A percentile compares a stretch with the other conserved stretches of the same genome.
Conservation (phyloP, 1,140 invertebrate genomes). For the Glomeris maerens region DNA sequence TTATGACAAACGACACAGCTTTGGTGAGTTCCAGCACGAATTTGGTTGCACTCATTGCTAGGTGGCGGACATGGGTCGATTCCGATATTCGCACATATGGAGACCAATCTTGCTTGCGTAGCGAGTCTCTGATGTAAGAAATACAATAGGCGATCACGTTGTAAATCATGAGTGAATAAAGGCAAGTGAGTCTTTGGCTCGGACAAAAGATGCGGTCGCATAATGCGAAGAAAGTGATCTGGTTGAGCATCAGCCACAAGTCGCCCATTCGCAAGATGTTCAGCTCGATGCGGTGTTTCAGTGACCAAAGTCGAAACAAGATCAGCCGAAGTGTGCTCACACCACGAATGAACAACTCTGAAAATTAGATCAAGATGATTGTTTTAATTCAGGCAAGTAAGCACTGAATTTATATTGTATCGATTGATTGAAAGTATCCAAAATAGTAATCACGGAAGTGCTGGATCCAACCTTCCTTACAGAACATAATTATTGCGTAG, state of each 20-base stretch:
- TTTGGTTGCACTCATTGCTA: constrained; percentile 66
- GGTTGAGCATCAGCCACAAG: constrained; percentile 18
- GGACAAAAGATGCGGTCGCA: constrained; percentile 48
- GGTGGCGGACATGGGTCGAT: constrained; percentile 53
- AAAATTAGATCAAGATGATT: too few relatives aligned
- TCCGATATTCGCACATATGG: constrained; percentile 54
- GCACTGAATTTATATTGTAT: too few relatives aligned
- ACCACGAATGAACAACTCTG: too few relatives aligned
- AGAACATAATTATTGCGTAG: too few relatives aligned
- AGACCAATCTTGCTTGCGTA: constrained; percentile 58
- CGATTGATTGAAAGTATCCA: too few relatives aligned
- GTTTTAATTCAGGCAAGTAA: too few relatives aligned
- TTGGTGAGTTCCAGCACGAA: constrained; percentile 68
- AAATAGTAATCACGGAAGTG: too few relatives aligned
- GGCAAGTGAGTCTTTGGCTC: constrained; percentile 45
- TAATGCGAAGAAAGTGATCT: constrained; percentile 54
- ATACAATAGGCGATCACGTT: constrained; percentile 62
- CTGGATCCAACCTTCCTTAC: too few relatives aligned
- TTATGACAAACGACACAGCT: constrained; percentile 61
- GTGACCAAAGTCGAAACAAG: too few relatives aligned
- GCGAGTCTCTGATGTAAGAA: constrained; percentile 50
- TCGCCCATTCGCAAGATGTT: constrained; percentile 1
- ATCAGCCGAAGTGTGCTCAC: too few relatives aligned
- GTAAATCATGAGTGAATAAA: constrained; percentile 66
- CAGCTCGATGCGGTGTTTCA: constrained; percentile 2